Conservation (phyloP, 1,140 invertebrate genomes). For the Calliopsis andreniformis region DNA sequence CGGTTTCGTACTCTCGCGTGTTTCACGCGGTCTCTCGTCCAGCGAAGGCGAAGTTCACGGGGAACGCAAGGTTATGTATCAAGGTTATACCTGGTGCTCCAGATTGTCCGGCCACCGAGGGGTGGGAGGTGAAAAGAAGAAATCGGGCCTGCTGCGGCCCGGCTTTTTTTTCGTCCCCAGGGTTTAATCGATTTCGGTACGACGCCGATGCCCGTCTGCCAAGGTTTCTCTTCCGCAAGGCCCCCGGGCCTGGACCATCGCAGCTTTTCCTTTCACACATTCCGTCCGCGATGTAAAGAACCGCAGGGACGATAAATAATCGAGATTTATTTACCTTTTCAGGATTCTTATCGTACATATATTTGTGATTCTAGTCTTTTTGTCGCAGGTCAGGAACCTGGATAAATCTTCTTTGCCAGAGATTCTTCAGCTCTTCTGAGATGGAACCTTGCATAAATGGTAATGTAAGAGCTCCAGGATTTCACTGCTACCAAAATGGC, state of each 20-base stretch:
- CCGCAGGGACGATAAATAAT: background rate
- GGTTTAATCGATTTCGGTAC: constrained; percentile 6
- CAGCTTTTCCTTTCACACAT: constrained; percentile 39
- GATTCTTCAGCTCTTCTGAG: no score
- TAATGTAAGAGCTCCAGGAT: no score
- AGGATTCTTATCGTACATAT: no score
- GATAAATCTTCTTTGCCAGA: no score
- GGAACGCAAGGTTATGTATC: constrained; percentile 73
- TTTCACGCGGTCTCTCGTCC: constrained; percentile 50
- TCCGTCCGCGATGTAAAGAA: background rate
- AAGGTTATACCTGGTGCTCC: constrained; percentile 67
- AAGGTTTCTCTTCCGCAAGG: constrained; percentile 20
- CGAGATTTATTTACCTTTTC: no score
- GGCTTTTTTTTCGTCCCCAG: background rate
- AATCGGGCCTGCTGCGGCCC: background rate
- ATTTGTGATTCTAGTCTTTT: no score
- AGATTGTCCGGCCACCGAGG: constrained; percentile 24
- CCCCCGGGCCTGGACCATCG: constrained; percentile 10
- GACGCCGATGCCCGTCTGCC: no score
- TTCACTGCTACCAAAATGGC: constrained; percentile 2
- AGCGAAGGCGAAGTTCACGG: constrained; percentile 64
- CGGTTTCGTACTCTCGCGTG: constrained; percentile 47
- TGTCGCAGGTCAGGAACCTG: no score
- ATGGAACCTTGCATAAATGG: no score
- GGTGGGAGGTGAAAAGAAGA: constrained; percentile 1